These are phyloP conservation scores for Pycnonotus jocosus DNA, from an alignment of 2,113 vertebrate species.

Conservation along the genomic window DNA sequence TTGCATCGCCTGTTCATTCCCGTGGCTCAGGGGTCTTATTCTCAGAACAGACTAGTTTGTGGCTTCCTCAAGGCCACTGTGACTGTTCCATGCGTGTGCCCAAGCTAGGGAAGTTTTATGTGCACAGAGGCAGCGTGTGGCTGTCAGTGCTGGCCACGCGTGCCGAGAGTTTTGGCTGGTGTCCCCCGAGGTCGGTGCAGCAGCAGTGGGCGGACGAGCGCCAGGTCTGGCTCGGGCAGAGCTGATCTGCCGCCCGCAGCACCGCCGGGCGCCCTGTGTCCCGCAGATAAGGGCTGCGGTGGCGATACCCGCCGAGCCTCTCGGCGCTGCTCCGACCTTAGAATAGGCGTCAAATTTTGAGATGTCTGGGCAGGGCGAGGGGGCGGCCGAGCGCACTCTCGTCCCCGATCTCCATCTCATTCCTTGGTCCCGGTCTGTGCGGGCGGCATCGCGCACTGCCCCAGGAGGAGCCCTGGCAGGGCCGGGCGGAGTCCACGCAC, in stretches of 20 bases:
- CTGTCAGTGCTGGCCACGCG: not conserved
- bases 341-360: not conserved
- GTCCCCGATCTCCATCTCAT: not conserved
- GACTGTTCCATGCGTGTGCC: accelerated
- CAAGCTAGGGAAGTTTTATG: not conserved
- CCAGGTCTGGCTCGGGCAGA: not conserved
- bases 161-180: not conserved
- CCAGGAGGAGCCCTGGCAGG: not conserved
- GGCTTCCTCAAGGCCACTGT: not conserved
- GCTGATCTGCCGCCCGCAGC: not conserved
- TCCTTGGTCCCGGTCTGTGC: not conserved
- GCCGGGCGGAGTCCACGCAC: not conserved
- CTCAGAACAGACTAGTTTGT: not conserved
- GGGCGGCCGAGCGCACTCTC: not conserved
- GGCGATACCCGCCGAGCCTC: not conserved
- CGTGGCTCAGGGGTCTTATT: not conserved
- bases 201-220: not conserved
- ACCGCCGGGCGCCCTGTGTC: not conserved
- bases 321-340: not conserved
- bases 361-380: not conserved
- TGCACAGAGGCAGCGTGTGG: not conserved
- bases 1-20: not conserved
- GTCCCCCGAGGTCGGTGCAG: not conserved
- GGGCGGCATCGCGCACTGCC: not conserved
- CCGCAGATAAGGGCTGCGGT: conserved; percentile 17